phyloP scores from a whole-genome alignment of 1,140 invertebrate genomes.

The Phthorimaea operculella region DNA sequence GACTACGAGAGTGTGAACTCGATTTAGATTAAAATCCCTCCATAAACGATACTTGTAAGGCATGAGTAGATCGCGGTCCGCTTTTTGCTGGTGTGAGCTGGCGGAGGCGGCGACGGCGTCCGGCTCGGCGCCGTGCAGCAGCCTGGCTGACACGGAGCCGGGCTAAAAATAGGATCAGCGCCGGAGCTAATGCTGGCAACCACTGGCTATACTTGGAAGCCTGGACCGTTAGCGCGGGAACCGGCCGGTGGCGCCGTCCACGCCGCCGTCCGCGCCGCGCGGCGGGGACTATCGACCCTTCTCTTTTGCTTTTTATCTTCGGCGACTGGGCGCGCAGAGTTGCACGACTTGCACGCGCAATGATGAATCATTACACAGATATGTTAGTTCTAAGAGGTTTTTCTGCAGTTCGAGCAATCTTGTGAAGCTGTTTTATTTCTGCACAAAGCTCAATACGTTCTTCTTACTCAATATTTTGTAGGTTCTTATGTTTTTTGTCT shows the following conservation, averaged over 20 bases:
- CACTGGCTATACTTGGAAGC: slow-evolving; percentile 50
- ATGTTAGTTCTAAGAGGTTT: too few species aligned
- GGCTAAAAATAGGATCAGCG: slow-evolving; percentile 42
- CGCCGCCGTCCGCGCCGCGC: slow-evolving; percentile 15
- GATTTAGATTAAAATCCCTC: neutral
- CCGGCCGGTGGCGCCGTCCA: slow-evolving; percentile 39
- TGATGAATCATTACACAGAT: too few species aligned
- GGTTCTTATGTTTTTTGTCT: too few species aligned
- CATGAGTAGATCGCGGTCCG: neutral
- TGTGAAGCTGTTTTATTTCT: too few species aligned
- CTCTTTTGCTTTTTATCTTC: slow-evolving; percentile 33
- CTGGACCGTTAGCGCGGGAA: slow-evolving; percentile 45
- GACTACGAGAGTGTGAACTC: neutral
- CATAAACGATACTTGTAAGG: neutral
- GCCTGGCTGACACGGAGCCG: slow-evolving; percentile 31
- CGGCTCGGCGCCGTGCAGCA: slow-evolving; percentile 8
- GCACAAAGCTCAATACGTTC: too few species aligned
- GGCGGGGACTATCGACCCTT: slow-evolving; percentile 38
- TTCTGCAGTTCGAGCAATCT: too few species aligned
- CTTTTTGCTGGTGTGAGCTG: neutral
- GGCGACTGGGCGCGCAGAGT: slow-evolving; percentile 2
- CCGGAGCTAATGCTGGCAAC: slow-evolving; percentile 42
- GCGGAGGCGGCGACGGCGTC: neutral
- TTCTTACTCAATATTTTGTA: too few species aligned
- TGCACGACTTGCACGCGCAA: neutral